Conservation (phyloP, 2,888 invertebrate genomes). For the Microctonus aethiopoides region DNA sequence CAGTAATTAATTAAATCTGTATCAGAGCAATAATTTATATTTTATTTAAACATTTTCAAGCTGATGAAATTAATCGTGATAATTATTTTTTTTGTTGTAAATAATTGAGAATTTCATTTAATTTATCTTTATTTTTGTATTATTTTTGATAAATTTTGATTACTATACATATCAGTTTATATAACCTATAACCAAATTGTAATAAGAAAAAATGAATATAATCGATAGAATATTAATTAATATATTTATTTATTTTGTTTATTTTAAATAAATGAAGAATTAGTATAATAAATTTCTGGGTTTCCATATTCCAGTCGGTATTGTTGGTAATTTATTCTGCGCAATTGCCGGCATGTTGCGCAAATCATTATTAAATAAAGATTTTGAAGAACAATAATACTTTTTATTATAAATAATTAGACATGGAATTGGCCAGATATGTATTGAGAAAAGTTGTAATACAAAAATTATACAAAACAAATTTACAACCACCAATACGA, state of each 20-base stretch:
- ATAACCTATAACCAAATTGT: not conserved
- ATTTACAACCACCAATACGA: constrained; percentile 50
- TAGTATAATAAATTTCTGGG: no score
- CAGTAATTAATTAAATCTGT: not conserved
- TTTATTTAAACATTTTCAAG: not conserved
- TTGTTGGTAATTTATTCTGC: not conserved
- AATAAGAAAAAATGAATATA: no score
- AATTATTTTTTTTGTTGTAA: not conserved
- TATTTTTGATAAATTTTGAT: not conserved
- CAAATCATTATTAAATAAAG: not conserved
- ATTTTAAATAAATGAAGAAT: no score
- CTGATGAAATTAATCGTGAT: not conserved
- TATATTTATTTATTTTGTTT: no score
- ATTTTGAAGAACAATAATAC: not conserved
- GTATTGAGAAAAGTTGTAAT: constrained; percentile 56
- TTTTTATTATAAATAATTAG: constrained; percentile 27
- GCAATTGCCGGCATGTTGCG: constrained; percentile 22
- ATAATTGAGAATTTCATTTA: not conserved
- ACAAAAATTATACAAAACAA: constrained; percentile 56
- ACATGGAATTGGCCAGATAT: constrained; percentile 60
- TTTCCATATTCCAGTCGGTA: constrained; percentile 9
- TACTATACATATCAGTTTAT: not conserved
- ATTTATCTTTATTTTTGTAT: not conserved
- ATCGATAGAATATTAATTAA: no score
- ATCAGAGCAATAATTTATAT: not conserved